Base-by-base conservation (phyloP, 2,797 vertebrate genomes). In the Lutjanus campechanus region DNA sequence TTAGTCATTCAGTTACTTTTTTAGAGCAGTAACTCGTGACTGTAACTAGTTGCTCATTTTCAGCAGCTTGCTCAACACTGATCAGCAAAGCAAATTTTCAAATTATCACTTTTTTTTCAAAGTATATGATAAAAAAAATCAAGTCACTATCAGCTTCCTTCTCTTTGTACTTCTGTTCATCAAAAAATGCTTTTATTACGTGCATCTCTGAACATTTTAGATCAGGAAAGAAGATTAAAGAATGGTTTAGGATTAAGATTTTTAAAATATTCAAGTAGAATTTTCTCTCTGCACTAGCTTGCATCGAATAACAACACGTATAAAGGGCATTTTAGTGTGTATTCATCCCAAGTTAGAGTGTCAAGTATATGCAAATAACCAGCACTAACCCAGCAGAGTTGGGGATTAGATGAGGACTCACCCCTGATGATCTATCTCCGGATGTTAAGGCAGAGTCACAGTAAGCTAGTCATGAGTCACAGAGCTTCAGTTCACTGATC, bases 401-500 rank as follows among this genome's bases (percentile, higher is more conserved):
- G 49, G 54, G 68, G 72, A 79, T 74, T 43, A 79, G 58, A 65
- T 19, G 71, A 70, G 77, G 72, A 83, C 73, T 71, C 76, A 50
- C 53, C 75, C 70, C 65, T 29, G 77, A 86, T 89, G 67, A 80
- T 76, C 61, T 49, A 58, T 80, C 78, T 80, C 60, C 46, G 60
- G 60, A 70, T 85, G 74, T 61, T 29, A 36, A 55, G 62, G 74
- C 71, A 79, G 59, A 86, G 74, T 78, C 73, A 49, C 55, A 81
- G 69, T 62, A 59, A 56, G 62, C 80, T 84, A 11, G 58, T 76
- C 46, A 41, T 90, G 89, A 92, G 82, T 93, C 91, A 89, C 76
- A 69, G 66, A 79, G 85, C 86, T 79, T 55, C 84, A 83, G 82
- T 85, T 88, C 86, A 87, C 82, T 88, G 89, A 93, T 90, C 91